Base-by-base conservation (phyloP, 2,888 invertebrate species). In the Ecliptopera silaceata region DNA sequence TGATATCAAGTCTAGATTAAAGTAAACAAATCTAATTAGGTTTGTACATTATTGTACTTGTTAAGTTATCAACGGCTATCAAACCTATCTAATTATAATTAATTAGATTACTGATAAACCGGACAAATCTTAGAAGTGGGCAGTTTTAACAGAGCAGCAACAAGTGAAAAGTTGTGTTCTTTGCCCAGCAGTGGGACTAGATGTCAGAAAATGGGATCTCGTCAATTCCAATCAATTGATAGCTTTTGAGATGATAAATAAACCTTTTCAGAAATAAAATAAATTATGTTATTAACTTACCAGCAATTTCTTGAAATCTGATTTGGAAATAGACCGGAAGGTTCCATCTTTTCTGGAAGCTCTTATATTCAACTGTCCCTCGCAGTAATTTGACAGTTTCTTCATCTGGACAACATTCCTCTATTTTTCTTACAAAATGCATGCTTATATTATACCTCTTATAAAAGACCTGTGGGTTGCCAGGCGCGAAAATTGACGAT, bases 281-380 rank as follows among this genome's bases (percentile, higher is more conserved):
- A 4, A 22, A 6, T 22, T 6, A 22, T 6, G 6, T 4, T 4
- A 5, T 22, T 2, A 22, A 32, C 49, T 59, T 88, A 66, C 96
- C 95, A 50, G 97, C 97, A 77, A 98, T 96, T 88, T 98, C 97
- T 92, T 98, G 98, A 88, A 97, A 98, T 66, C 97, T 93, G 67
- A 97, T 96, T 89, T 98, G 98, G 82, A 97, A 98, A 85, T 99
- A 99, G n/a, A 99, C 98, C 10, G 97, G 96, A 47, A 98, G 91
- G 86, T 98, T 98, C 96, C 98, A 99, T 69, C 96, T 94, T 64
- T 94, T 94, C 67, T 97, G 93, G 76, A 97, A 97, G 63, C 93
- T 94, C 72, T 94, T 94, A 75, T 96, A 97, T 63, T 95, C 94
- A 1, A 93, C 82, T 73, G 96, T 94, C 50, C 92, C 86, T 63